Evolutionary conservation across 2,113 vertebrate species (phyloP), one percentile per base, ranked within the genome.

Genomic region (Syrrhaptes paradoxus): DNA sequence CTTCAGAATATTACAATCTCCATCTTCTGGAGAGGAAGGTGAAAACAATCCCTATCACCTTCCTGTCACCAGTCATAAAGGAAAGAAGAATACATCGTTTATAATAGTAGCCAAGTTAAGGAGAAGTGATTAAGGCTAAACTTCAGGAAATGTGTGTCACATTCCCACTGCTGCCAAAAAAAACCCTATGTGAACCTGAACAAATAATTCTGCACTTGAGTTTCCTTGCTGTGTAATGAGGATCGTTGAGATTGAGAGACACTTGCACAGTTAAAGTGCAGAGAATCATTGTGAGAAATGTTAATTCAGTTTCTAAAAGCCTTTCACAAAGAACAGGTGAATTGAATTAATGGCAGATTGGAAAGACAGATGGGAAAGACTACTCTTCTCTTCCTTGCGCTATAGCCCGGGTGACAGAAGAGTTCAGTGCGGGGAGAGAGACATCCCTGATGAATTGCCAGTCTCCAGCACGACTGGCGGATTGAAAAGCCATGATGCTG

Each of bases 281-380:
- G 87, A 88, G 65, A 25, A 82, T 63, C 65, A 48, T 21, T 38
- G 38, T 38, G 82, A 75, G 88, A 93, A 92, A 94, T 46, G n/a
- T 46, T 93, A 75, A 90, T 87, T 81, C 36, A 4, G 20, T 57
- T 86, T 90, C 85, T 90, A 78, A 94, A 96, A 96, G 68, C 48
- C 45, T 90, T 92, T 94, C 85, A 94, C 20, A 75, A 90, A 34
- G 57, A 90, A n/a, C 11, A 38, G 29, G 36, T 85, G 49, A 77
- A 90, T 88, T 41, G 71, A 86, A 90, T 78, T 81, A 78, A 84
- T 45, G 36, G 61, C 22, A 93, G 52, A 41, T 52, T 0, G 2
- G 63, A 86, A 71, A 59, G 25, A 74, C 2, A 10, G 17, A 32
- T 43, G 71, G 31, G 29, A 57, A 90, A 41, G 41, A 67, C 28